Base-by-base conservation (phyloP, 2,888 invertebrate genomes). In the Himalopsyche japonica region DNA sequence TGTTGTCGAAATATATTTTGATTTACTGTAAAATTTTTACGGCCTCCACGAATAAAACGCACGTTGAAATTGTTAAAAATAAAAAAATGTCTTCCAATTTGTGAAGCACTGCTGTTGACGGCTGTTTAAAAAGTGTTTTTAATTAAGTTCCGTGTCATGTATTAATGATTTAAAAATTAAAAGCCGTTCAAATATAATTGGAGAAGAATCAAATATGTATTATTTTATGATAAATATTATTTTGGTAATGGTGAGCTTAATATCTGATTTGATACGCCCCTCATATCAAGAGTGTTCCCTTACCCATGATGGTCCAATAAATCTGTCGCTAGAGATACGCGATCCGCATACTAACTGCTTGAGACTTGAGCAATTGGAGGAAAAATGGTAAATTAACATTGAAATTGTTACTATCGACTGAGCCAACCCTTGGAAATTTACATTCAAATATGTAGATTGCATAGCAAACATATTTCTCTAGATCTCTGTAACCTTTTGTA, bases 251-350 rank as follows among this genome's bases (percentile, higher is more conserved):
- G 70, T 2, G 15, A 27, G 8, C 12, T 3, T 15, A 10, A 27
- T 70, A 27, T 70, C 12, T 70, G 70, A 30, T 70, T 30, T 70
- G 70, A 70, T 70, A 70, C 70, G 0, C 70, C 70, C 5, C 12
- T 70, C 30, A 6, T 70, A 70, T 70, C 70, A 30, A 30, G 27
- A 70, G 24, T 27, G 70, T 70, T 70, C 70, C 70, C 70, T 70
- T 70, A 70, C 70, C 70, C 70, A 70, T 70, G 70, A 70, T 70
- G 70, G 70, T 70, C 70, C 70, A 70, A 70, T 70, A 70, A 70
- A 70, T 70, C 70, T 70, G 70, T 70, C 70, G 70, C 70, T 24
- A 15, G 12, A 70, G 70, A 70, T 70, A 70, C 70, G 70, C 27
- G 70, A 70, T 70, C 70, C 27, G 27, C 70, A 70, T 70, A 70